Conservation (phyloP, 2,113 vertebrate genomes). For the Talpa occidentalis region DNA sequence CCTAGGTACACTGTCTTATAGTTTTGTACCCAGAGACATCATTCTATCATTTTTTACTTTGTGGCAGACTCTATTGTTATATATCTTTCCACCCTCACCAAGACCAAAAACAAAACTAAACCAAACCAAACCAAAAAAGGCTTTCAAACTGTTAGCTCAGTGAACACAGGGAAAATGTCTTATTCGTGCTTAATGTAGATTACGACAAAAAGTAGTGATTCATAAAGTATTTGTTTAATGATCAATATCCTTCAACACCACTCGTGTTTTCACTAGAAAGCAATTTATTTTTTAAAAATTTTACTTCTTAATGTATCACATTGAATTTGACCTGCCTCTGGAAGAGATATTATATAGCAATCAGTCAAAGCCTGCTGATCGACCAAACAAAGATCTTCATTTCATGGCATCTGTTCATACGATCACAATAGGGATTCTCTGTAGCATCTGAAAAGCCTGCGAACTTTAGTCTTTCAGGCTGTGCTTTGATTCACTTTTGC, state of each 20-base stretch:
- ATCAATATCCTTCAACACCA: background rate
- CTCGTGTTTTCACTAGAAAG: background rate
- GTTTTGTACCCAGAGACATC: background rate
- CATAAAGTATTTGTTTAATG: background rate
- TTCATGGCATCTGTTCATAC: background rate
- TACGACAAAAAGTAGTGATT: background rate
- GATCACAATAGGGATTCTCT: background rate
- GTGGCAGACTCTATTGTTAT: background rate
- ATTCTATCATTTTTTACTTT: background rate
- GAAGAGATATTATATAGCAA: background rate
- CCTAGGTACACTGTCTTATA: background rate
- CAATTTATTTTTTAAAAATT: background rate
- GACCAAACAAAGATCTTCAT: background rate
- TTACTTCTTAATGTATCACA: background rate
- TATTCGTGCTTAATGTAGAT: background rate
- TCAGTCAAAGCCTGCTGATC: background rate
- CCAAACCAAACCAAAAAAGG: background rate
- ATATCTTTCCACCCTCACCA: background rate
- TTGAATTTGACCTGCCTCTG: background rate
- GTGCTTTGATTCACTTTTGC: background rate
- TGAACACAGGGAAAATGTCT: background rate
- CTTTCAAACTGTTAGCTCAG: background rate
- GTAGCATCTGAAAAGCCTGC: background rate
- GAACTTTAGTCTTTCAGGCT: background rate
- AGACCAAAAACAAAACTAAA: background rate